These are phyloP conservation scores for Trinectes maculatus DNA, from an alignment of 2,113 vertebrate genomes.

Conservation along the genomic window DNA sequence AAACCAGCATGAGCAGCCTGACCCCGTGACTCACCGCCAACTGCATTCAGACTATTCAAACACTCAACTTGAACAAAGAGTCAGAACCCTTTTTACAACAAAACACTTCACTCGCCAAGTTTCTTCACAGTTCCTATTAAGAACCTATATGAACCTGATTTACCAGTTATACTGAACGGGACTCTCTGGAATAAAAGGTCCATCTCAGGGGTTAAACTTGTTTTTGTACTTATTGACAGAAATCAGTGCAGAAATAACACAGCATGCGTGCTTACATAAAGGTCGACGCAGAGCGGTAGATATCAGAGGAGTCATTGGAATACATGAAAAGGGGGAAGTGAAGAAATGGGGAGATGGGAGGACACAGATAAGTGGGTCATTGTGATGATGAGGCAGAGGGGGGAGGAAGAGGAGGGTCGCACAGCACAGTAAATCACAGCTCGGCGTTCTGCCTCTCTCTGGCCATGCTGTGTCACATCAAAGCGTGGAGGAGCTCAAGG, in stretches of 20 bases:
- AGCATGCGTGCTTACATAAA: too few species aligned
- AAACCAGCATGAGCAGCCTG: slow-evolving; percentile 34
- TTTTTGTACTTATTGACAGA: too few species aligned
- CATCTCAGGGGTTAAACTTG: too few species aligned
- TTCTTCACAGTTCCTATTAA: slow-evolving; percentile 49
- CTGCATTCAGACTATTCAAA: slow-evolving; percentile 47
- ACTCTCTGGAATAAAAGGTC: background rate
- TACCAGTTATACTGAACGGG: slow-evolving; percentile 22
- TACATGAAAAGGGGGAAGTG: slow-evolving; percentile 7
- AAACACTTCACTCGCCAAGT: slow-evolving; percentile 28
- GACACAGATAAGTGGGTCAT: slow-evolving; percentile 61
- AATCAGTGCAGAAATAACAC: too few species aligned
- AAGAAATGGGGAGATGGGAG: slow-evolving; percentile 20
- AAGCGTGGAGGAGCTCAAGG: slow-evolving; percentile 49
- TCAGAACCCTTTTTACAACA: slow-evolving; percentile 22
- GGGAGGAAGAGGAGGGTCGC: slow-evolving; percentile 59
- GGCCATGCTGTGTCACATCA: slow-evolving; percentile 58
- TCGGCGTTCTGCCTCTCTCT: slow-evolving; percentile 55
- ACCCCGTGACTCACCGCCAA: slow-evolving; percentile 60
- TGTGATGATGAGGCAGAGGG: slow-evolving; percentile 54
- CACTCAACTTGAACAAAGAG: slow-evolving; percentile 34
- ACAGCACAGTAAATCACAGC: slow-evolving; percentile 53
- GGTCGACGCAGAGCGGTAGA: background rate
- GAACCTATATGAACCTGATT: slow-evolving; percentile 32
- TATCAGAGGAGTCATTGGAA: slow-evolving; percentile 3